Evolutionary conservation across 2,888 invertebrate species (phyloP), one percentile per base, ranked within the genome.

Genomic region (Yponomeuta plumbellus): DNA sequence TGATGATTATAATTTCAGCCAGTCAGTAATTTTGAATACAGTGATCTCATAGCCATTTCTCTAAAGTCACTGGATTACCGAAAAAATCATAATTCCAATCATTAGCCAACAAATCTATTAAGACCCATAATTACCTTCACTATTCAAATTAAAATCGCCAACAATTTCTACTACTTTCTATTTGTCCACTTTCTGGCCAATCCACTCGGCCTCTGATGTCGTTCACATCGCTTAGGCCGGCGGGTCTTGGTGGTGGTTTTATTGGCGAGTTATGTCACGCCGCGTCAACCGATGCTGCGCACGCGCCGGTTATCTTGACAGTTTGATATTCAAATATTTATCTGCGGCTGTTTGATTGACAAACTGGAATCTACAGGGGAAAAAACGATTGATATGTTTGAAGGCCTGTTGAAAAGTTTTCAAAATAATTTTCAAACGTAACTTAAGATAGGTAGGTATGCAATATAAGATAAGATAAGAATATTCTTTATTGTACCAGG

Each of bases 281-380:
- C 34, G 62, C 34, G 62, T 62, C 62, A 62, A 6, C 21, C 34
- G 62, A 39, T 34, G 62, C 62, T 62, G 62, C 62, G 59, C 59
- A 59, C 13, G 23, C 59, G 21, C 59, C 22, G 17, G 17, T 62
- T 34, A 62, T 62, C 62, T 39, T 39, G 62, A 62, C 62, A 62
- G 34, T 62, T 62, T n/a, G 34, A 39, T 39, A 62, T 62, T 62
- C 62, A 62, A 62, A 62, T 62, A 62, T 62, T 62, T 62, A 62
- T 62, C 62, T 13, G 59, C 59, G 21, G 59, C 21, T 22, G n/a
- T 62, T 34, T 62, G 34, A 39, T 62, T 62, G 59, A 59, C 59
- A 59, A 13, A 59, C 44, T 52, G 44, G 44, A 52, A 52, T 52
- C 44, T 52, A 17, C 44, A 17, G 44, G 17, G 3, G 17, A 52